phyloP scores from a whole-genome alignment of 2,797 vertebrate species.

The Microctenopoma lineatum region DNA sequence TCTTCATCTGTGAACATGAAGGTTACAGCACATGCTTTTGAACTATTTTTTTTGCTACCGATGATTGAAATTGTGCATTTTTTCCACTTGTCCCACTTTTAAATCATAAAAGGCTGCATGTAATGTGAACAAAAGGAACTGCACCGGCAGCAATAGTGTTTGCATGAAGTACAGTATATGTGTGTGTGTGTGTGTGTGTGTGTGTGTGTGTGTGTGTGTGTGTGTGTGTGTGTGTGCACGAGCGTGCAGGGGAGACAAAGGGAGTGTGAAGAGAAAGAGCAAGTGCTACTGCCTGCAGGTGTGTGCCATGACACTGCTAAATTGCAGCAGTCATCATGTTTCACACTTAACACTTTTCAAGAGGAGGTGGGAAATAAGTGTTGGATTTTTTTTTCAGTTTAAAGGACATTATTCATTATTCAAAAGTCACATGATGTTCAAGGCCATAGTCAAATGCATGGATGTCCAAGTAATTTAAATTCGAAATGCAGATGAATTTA shows the following conservation, averaged over 20 bases:
- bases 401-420: neutral
- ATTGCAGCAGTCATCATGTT: constrained; percentile 41
- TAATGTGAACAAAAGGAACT: constrained; percentile 60
- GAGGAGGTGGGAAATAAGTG: constrained; percentile 2
- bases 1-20: neutral
- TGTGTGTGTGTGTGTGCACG: constrained; percentile 12
- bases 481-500: neutral
- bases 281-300: constrained; percentile 49
- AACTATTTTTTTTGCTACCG: neutral
- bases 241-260: constrained; percentile 21
- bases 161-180: constrained; percentile 30
- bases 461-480: neutral
- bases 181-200: constrained; percentile 16
- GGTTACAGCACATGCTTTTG: neutral
- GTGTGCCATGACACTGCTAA: constrained; percentile 39
- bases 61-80: constrained; percentile 2
- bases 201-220: constrained; percentile 14
- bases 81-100: constrained; percentile 1
- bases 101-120: constrained; percentile 9
- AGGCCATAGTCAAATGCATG: neutral
- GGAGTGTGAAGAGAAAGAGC: constrained; percentile 19
- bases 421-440: neutral
- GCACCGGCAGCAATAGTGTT: constrained; percentile 45
- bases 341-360: constrained; percentile 48
- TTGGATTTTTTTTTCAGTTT: neutral